phyloP scores from a whole-genome alignment of 2,888 invertebrate genomes.

The Schizaphis graminum region DNA sequence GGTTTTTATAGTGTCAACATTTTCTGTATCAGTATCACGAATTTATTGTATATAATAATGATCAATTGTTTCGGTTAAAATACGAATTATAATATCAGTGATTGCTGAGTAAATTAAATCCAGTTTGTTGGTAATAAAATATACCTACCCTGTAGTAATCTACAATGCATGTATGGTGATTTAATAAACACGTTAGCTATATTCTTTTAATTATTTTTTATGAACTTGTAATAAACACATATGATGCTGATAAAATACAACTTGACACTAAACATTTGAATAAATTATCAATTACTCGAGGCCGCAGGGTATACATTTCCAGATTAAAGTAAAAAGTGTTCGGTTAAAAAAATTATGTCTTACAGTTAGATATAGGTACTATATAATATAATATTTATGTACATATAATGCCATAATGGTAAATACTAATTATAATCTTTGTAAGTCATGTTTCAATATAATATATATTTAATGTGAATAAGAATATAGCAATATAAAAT shows the following conservation, averaged over 20 bases:
- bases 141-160: not conserved
- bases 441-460: not conserved
- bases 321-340: not conserved
- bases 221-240: not conserved
- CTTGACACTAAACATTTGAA: slow-evolving; percentile 40
- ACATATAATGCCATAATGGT: not conserved
- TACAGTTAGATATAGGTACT: not conserved
- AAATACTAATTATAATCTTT: slow-evolving; percentile 30
- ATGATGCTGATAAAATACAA: not conserved
- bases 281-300: slow-evolving; percentile 53
- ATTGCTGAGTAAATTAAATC: not conserved
- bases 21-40: not conserved
- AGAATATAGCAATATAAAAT: not conserved
- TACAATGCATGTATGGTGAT: not conserved
- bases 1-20: not conserved
- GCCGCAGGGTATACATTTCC: slow-evolving; percentile 1
- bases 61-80: not conserved
- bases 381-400: not conserved
- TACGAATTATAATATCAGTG: not conserved
- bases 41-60: not conserved
- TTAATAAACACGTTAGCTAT: not conserved
- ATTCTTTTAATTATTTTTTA: not conserved
- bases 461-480: not conserved
- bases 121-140: not conserved
- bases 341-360: slow-evolving; percentile 15